Evolutionary conservation across 2,888 invertebrate species (phyloP).

Genomic region (Meta bourneti): DNA sequence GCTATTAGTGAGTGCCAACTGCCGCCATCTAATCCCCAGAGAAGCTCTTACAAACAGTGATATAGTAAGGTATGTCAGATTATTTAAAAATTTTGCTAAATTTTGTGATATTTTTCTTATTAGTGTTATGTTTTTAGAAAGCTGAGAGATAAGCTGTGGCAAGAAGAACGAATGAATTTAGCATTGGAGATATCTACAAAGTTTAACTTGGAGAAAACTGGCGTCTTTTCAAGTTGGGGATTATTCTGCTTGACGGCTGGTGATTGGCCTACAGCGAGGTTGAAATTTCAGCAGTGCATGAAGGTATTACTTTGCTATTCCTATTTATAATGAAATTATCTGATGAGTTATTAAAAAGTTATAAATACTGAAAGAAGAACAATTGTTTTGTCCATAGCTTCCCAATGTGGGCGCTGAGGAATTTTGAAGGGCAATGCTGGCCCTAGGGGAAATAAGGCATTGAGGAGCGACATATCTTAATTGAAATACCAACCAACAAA

Average conservation of each 20-base stretch:
- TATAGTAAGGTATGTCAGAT: conserved; percentile 79
- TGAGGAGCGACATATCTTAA: too few species aligned
- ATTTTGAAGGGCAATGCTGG: too few species aligned
- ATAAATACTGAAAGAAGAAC: too few species aligned
- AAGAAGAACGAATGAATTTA: conserved; percentile 91
- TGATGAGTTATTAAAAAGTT: background rate
- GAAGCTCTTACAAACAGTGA: conserved; percentile 80
- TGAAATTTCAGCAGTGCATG: conserved; percentile 86
- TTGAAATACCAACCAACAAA: too few species aligned
- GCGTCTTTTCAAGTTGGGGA: conserved; percentile 94
- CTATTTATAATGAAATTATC: background rate
- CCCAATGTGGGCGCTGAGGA: too few species aligned
- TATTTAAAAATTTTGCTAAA: background rate
- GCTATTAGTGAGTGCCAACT: conserved; percentile 81
- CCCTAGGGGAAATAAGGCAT: too few species aligned
- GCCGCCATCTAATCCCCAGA: conserved; percentile 81
- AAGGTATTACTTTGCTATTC: conserved; percentile 77
- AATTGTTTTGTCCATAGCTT: too few species aligned
- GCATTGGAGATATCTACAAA: conserved; percentile 90
- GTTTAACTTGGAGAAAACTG: conserved; percentile 87
- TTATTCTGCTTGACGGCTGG: conserved; percentile 90
- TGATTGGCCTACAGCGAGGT: conserved; percentile 88
- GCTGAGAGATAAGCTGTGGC: conserved; percentile 87
- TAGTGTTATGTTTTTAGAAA: conserved; percentile 82
- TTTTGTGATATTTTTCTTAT: background rate